Conservation (phyloP, 2,113 vertebrate genomes). For the Apeltes quadracus region DNA sequence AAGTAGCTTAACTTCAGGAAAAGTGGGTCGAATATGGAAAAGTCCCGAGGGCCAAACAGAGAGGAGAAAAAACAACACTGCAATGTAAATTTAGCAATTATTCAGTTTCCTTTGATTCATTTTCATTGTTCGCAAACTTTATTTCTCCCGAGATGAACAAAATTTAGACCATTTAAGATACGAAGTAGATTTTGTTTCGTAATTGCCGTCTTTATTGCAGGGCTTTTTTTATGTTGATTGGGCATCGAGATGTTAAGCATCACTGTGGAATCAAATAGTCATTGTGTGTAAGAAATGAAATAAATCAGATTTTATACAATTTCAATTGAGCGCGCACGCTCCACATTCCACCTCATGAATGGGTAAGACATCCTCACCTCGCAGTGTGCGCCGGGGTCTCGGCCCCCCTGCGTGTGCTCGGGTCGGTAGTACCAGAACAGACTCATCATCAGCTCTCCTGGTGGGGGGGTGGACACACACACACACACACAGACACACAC, state of each 20-base stretch:
- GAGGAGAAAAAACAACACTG: background rate
- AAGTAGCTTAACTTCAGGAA: background rate
- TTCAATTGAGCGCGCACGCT: too few species aligned
- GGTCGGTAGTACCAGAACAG: constrained; percentile 99
- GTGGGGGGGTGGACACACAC: constrained; percentile 23
- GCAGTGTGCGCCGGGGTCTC: constrained; percentile 94
- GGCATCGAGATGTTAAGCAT: too few species aligned
- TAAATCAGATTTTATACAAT: too few species aligned
- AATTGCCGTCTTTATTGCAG: background rate
- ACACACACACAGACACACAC: background rate
- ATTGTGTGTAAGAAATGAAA: background rate
- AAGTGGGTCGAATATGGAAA: constrained; percentile 1
- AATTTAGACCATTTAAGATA: background rate
- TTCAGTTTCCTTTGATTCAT: background rate
- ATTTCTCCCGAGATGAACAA: background rate
- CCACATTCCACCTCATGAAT: background rate
- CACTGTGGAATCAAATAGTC: background rate
- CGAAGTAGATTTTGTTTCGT: background rate
- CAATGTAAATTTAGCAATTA: background rate
- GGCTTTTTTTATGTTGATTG: background rate
- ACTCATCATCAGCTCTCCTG: constrained; percentile 99
- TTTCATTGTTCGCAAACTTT: background rate
- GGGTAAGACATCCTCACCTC: constrained; percentile 84
- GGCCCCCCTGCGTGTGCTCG: constrained; percentile 97
- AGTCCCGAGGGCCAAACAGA: background rate